These are phyloP conservation scores for Aix galericulata DNA, from an alignment of 2,113 vertebrate genomes.

Conservation along the genomic window DNA sequence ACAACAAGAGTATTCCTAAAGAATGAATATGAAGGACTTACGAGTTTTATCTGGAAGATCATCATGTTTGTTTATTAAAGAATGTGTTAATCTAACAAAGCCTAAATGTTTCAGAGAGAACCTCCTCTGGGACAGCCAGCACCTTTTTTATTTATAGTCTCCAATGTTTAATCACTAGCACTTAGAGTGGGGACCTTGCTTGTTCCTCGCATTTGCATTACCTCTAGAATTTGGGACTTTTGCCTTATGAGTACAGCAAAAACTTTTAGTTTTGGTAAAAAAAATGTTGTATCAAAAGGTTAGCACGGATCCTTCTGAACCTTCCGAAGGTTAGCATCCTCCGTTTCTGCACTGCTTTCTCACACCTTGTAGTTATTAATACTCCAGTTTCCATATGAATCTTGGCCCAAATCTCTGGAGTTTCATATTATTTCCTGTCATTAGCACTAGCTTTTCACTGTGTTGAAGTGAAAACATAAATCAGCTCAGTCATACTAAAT, in stretches of 20 bases:
- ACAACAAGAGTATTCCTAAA: not conserved
- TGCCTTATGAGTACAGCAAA: not conserved
- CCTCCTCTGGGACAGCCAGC: not conserved
- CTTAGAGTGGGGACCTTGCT: not conserved
- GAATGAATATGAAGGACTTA: not conserved
- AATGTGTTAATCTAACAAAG: not conserved
- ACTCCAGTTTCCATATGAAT: not conserved
- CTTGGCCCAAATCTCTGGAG: not conserved
- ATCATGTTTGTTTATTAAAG: conserved; percentile 3
- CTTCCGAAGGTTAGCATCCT: not conserved
- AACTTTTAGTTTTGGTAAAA: not conserved
- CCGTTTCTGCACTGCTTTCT: not conserved
- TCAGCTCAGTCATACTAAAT: not conserved
- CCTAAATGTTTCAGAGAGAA: not conserved
- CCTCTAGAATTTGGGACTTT: not conserved
- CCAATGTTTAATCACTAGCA: not conserved
- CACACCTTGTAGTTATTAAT: not conserved
- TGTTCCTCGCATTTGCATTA: not conserved
- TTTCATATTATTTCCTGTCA: not conserved
- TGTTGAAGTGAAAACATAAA: conserved; percentile 1
- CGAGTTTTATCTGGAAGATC: not conserved
- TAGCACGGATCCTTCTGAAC: not conserved
- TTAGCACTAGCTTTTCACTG: not conserved
- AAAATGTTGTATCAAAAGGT: not conserved
- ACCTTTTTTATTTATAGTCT: not conserved